phyloP scores from a whole-genome alignment of 2,888 invertebrate genomes.

The Lathronympha strigana region DNA sequence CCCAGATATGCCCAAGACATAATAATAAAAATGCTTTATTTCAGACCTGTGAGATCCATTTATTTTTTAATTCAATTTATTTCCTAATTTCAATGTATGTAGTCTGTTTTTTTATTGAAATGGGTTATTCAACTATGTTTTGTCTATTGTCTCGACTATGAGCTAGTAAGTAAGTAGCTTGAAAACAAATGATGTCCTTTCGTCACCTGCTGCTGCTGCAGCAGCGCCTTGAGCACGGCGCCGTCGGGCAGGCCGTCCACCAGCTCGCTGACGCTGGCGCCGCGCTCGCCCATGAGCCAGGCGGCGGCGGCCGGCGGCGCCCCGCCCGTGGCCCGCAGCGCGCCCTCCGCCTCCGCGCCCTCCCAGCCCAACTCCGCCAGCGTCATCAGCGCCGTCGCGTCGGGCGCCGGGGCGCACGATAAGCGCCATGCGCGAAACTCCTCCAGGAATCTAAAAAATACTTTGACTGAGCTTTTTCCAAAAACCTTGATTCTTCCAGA shows the following conservation, averaged over 20 bases:
- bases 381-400: conserved; percentile 60
- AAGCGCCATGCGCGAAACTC: conserved; percentile 72
- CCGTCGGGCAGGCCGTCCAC: conserved; percentile 75
- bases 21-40: too few species aligned
- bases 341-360: conserved; percentile 61
- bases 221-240: conserved; percentile 65
- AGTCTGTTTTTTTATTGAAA: too few species aligned
- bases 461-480: too few species aligned
- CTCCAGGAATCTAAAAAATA: conserved; percentile 58
- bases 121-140: too few species aligned
- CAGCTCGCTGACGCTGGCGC: conserved; percentile 74
- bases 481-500: too few species aligned
- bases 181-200: too few species aligned
- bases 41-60: too few species aligned
- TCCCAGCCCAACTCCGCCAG: conserved; percentile 68
- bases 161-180: too few species aligned
- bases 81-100: too few species aligned
- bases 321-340: conserved; percentile 67
- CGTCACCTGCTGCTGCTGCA: conserved; percentile 66
- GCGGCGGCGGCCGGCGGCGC: conserved; percentile 78
- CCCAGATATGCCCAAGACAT: too few species aligned
- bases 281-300: conserved; percentile 74
- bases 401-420: conserved; percentile 67
- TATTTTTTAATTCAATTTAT: too few species aligned
- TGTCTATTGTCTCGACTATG: too few species aligned